Conservation (phyloP, 2,113 vertebrate species). For the Oxyruncus cristatus region DNA sequence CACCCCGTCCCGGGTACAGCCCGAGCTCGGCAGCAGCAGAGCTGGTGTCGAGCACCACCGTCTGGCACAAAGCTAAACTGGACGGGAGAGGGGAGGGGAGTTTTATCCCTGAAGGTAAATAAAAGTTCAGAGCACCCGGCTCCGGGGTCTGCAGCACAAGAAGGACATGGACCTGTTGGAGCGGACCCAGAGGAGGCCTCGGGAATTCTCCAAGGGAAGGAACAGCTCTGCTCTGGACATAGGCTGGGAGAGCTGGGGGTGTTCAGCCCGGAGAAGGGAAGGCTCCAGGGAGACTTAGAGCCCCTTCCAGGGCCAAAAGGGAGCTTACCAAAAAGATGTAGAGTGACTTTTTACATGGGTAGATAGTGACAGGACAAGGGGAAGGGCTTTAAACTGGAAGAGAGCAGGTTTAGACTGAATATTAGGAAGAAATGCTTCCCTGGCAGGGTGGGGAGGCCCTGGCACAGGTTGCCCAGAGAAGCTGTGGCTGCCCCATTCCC, state of each 20-base stretch:
- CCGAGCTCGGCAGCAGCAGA: background rate
- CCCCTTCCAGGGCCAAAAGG: background rate
- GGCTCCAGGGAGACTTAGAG: background rate
- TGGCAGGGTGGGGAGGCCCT: background rate
- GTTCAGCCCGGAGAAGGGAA: background rate
- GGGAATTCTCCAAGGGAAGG: background rate
- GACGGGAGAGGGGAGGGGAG: background rate
- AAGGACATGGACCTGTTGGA: background rate
- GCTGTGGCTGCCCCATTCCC: background rate
- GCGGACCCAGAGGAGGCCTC: background rate
- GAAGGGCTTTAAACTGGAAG: background rate
- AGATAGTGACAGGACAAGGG: background rate
- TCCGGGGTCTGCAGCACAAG: background rate
- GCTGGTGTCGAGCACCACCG: slow-evolving; percentile 54
- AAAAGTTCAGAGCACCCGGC: background rate
- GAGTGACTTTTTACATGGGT: background rate
- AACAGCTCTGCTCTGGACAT: background rate
- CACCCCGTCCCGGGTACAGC: accelerated
- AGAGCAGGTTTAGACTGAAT: background rate
- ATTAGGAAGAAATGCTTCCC: background rate
- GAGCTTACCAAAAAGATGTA: background rate
- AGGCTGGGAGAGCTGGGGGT: too few relatives aligned
- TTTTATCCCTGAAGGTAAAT: accelerated
- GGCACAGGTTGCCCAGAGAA: background rate
- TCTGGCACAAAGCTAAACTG: background rate